A percentile compares a stretch with the other conserved stretches of the same genome.
These are phyloP conservation scores for Prunella himalayana DNA, from an alignment of 2,113 vertebrate species.

Conservation along the genomic window DNA sequence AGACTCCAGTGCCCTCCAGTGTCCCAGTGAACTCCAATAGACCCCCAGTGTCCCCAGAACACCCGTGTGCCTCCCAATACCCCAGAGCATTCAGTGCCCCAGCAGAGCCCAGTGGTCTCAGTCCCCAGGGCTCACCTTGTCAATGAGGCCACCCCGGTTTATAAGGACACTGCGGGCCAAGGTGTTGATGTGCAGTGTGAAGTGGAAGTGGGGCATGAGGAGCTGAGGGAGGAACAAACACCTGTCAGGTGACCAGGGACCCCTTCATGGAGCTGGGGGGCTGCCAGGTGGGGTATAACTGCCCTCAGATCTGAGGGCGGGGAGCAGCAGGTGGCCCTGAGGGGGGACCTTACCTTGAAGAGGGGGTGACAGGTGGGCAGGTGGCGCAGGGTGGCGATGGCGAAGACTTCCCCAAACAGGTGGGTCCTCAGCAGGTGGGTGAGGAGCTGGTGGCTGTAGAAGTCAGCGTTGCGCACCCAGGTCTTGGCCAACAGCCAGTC, in stretches of 20 bases:
- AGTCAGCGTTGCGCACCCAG: background rate
- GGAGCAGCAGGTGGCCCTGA: background rate
- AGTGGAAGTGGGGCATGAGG: background rate
- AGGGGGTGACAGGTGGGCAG: background rate
- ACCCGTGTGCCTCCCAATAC: background rate
- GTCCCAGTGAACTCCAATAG: background rate
- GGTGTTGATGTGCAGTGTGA: background rate
- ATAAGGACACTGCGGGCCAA: background rate
- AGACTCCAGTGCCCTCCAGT: background rate
- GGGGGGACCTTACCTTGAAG: background rate
- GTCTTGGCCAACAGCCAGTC: constrained; percentile 15
- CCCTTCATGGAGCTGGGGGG: background rate
- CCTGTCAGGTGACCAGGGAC: background rate
- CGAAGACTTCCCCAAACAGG: background rate
- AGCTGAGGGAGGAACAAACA: background rate
- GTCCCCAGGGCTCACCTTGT: background rate
- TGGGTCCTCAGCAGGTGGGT: background rate
- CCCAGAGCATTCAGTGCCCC: background rate
- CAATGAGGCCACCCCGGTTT: background rate
- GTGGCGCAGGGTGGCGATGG: background rate
- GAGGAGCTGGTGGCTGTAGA: background rate
- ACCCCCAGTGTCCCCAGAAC: background rate
- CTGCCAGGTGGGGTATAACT: background rate
- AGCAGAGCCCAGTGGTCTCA: background rate
- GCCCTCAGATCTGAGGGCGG: fast-evolving